These are phyloP conservation scores for Anser cygnoides DNA, from an alignment of 2,113 vertebrate species.

Conservation along the genomic window DNA sequence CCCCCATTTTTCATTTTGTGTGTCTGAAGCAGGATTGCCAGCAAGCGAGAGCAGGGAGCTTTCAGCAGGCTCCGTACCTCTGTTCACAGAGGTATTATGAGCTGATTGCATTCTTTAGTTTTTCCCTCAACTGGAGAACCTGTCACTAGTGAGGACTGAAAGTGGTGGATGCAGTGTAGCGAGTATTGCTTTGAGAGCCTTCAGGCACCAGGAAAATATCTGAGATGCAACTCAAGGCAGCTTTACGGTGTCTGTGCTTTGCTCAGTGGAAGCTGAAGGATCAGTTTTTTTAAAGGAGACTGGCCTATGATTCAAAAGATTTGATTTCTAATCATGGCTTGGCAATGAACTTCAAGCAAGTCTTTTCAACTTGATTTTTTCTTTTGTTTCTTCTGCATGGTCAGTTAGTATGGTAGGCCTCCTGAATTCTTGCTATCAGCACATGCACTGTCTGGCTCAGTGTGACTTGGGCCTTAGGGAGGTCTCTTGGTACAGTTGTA, in stretches of 20 bases:
- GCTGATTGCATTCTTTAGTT: neutral
- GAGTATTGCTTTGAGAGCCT: neutral
- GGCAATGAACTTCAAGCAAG: neutral
- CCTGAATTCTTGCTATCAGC: neutral
- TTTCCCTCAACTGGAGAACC: neutral
- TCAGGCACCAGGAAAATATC: neutral
- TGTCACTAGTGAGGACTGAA: neutral
- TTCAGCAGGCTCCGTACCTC: neutral
- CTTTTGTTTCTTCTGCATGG: neutral
- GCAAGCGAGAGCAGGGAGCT: neutral
- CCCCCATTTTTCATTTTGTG: neutral
- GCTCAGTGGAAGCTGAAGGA: neutral
- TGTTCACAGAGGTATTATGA: neutral
- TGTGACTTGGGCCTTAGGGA: neutral
- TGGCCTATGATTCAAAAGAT: neutral
- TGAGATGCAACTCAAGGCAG: neutral
- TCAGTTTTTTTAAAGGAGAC: neutral
- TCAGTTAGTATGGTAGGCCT: neutral
- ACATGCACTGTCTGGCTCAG: neutral
- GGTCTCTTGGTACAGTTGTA: neutral
- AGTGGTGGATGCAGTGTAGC: neutral
- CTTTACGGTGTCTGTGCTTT: neutral
- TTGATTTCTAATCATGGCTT: neutral
- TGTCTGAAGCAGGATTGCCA: neutral
- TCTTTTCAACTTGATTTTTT: neutral